Conservation (phyloP, 2,113 vertebrate species). For the Danionella cerebrum region DNA sequence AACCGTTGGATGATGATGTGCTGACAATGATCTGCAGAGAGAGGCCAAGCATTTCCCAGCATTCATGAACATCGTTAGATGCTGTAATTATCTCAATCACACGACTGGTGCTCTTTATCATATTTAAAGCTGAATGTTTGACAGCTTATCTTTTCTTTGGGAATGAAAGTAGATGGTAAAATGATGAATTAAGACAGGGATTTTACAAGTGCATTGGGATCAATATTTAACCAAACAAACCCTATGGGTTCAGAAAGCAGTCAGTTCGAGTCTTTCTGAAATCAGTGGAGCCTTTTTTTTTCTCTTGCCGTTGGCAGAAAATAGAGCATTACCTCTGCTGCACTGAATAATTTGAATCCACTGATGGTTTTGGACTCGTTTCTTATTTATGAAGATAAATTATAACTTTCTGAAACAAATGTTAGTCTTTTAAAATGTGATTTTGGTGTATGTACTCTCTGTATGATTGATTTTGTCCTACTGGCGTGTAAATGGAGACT, state of each 20-base stretch:
- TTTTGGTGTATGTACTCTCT: background rate
- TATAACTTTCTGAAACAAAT: slow-evolving; percentile 2
- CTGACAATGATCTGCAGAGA: background rate
- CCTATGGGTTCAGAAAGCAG: background rate
- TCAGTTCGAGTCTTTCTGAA: background rate
- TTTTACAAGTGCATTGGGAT: no score
- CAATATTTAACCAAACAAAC: no score
- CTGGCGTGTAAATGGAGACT: background rate
- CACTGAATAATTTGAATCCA: background rate
- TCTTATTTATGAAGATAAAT: background rate
- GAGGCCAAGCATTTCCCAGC: slow-evolving; percentile 11
- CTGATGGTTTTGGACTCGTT: slow-evolving; percentile 5
- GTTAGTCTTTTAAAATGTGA: background rate
- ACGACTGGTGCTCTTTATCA: background rate
- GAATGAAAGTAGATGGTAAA: no score
- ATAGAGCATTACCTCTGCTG: background rate
- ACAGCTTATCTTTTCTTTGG: no score
- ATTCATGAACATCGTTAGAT: background rate
- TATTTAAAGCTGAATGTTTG: no score
- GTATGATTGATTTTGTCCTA: background rate
- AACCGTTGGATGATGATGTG: background rate
- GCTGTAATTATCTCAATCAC: background rate
- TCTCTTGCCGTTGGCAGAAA: background rate
- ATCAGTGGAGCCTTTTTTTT: background rate
- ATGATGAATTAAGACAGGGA: no score